A percentile compares a stretch with the other conserved stretches of the same genome.
Conservation (phyloP, 2,888 invertebrate species). For the Craniophora ligustri region DNA sequence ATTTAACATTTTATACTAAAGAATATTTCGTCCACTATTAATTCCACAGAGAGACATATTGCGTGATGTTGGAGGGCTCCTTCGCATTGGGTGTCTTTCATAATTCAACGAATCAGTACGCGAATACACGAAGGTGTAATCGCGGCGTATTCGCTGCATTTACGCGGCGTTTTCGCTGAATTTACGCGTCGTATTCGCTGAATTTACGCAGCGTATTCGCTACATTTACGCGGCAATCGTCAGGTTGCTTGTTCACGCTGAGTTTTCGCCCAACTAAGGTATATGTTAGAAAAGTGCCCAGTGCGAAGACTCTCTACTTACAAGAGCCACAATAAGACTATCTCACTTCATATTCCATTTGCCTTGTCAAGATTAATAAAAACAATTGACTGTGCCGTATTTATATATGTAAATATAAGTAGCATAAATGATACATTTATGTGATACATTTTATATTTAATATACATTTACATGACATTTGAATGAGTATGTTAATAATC, state of each 20-base stretch:
- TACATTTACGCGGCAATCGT: too few relatives aligned
- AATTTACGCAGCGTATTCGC: too few relatives aligned
- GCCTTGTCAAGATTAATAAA: conserved; percentile 12
- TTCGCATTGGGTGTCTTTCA: too few relatives aligned
- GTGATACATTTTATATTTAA: neutral
- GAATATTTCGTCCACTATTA: too few relatives aligned
- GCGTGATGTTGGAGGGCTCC: conserved; percentile 18
- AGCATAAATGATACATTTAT: conserved; percentile 7
- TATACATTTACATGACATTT: neutral
- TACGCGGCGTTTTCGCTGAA: neutral
- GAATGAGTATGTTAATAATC: conserved; percentile 5
- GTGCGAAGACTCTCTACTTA: conserved; percentile 9
- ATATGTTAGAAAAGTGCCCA: neutral
- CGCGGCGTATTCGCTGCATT: too few relatives aligned
- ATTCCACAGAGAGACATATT: conserved; percentile 20
- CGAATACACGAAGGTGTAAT: neutral
- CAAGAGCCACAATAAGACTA: conserved; percentile 15
- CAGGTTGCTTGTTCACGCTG: too few relatives aligned
- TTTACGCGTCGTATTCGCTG: too few relatives aligned
- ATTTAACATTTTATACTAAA: too few relatives aligned
- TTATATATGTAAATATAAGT: conserved; percentile 13
- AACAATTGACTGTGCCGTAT: conserved; percentile 20
- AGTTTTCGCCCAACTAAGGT: neutral
- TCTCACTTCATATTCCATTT: conserved; percentile 15
- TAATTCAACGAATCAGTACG: too few relatives aligned